Conservation (phyloP, 2,888 invertebrate species). For the Drosophila leonis region DNA sequence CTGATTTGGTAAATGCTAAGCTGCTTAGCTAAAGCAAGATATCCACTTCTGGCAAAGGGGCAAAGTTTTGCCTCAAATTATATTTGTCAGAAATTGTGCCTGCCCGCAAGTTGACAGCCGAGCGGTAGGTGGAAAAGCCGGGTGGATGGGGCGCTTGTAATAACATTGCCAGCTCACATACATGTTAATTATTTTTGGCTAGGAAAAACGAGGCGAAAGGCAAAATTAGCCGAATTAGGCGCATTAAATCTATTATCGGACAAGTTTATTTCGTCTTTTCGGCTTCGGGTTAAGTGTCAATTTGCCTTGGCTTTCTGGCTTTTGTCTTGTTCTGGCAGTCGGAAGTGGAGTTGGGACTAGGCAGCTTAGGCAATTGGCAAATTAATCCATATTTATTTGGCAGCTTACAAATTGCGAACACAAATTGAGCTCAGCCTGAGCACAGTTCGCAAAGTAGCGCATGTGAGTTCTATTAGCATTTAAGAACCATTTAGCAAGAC, state of each 20-base stretch:
- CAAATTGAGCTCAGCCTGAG: conserved; percentile 5
- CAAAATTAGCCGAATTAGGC: conserved; percentile 62
- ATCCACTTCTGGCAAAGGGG: conserved; percentile 9
- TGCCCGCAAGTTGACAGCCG: background rate
- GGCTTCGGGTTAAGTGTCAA: conserved; percentile 55
- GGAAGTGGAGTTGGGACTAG: background rate
- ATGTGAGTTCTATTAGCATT: conserved; percentile 12
- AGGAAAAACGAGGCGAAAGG: conserved; percentile 28
- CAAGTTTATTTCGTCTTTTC: conserved; percentile 55
- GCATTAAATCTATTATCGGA: conserved; percentile 66
- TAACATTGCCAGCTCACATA: conserved; percentile 50
- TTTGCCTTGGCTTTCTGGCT: conserved; percentile 31
- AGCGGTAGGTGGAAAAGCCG: background rate
- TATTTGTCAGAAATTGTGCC: conserved; percentile 8
- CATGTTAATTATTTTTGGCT: conserved; percentile 60
- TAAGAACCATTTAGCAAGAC: conserved; percentile 10
- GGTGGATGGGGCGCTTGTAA: conserved; percentile 2
- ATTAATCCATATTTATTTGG: conserved; percentile 36
- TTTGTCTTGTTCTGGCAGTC: conserved; percentile 1
- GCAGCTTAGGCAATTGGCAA: conserved; percentile 17
- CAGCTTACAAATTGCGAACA: background rate
- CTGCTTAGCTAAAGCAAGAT: background rate
- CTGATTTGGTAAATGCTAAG: conserved; percentile 3
- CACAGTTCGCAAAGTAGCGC: background rate
- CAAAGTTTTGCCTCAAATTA: conserved; percentile 15